These are phyloP conservation scores for Acanthopagrus latus DNA, from an alignment of 2,797 vertebrate genomes.

Conservation along the genomic window DNA sequence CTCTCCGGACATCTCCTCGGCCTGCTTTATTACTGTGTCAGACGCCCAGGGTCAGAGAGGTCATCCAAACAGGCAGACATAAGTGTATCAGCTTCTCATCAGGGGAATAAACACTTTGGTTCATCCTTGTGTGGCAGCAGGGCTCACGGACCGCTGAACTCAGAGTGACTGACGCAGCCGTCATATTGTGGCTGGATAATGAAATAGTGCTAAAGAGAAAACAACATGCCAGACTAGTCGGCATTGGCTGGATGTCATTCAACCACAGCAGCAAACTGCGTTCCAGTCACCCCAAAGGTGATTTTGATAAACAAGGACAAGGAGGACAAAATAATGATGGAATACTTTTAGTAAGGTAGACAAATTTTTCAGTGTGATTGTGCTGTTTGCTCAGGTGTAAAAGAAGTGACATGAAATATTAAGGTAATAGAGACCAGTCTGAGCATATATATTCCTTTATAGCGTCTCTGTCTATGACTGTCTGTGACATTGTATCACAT, in stretches of 20 bases:
- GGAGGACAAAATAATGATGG: slow-evolving; percentile 41
- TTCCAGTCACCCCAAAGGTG: slow-evolving; percentile 57
- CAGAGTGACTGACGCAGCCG: slow-evolving; percentile 36
- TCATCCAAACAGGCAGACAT: slow-evolving; percentile 41
- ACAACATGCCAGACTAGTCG: slow-evolving; percentile 20
- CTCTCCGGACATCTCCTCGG: slow-evolving; percentile 43
- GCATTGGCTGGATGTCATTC: slow-evolving; percentile 52
- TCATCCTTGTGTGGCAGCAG: slow-evolving; percentile 42
- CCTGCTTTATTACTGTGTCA: slow-evolving; percentile 50
- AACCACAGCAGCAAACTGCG: slow-evolving; percentile 49
- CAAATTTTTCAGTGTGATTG: slow-evolving; percentile 38
- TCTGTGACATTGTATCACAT: background rate
- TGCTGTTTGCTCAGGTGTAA: slow-evolving; percentile 17
- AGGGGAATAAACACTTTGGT: slow-evolving; percentile 36
- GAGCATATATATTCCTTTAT: background rate
- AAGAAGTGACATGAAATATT: background rate
- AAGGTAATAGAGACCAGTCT: background rate
- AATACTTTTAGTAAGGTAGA: slow-evolving; percentile 24
- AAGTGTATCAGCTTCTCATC: slow-evolving; percentile 51
- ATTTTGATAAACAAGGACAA: slow-evolving; percentile 58
- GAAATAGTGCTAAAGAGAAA: slow-evolving; percentile 41
- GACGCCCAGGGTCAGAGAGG: slow-evolving; percentile 43
- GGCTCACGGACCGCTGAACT: slow-evolving; percentile 41
- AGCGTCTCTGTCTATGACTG: slow-evolving; percentile 10
- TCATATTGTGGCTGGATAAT: slow-evolving; percentile 38